Evolutionary conservation across 2,113 vertebrate species (phyloP).

Genomic region (Bubo blakistoni): DNA sequence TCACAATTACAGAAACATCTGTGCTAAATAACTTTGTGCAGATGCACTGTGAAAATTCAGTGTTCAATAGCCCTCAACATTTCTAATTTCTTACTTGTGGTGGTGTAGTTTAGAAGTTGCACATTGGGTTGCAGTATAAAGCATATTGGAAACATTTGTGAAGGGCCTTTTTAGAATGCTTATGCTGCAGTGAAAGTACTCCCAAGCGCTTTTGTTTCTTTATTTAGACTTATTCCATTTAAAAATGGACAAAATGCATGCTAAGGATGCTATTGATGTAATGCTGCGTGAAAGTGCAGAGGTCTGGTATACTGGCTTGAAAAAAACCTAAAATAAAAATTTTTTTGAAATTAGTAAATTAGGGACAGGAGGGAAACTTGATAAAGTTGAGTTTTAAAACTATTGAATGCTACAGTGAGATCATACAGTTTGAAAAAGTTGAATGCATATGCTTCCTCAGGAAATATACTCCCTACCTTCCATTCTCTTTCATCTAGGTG

Average conservation of each 20-base stretch:
- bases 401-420: neutral
- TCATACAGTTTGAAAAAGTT: neutral
- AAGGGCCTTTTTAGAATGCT: constrained; percentile 59
- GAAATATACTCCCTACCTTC: neutral
- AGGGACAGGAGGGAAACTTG: neutral
- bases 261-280: constrained; percentile 2
- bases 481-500: neutral
- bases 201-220: constrained; percentile 51
- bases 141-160: constrained; percentile 57
- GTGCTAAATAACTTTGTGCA: constrained; percentile 45
- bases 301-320: neutral
- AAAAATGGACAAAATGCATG: constrained; percentile 32
- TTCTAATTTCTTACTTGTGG: constrained; percentile 68
- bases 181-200: constrained; percentile 54
- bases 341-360: neutral
- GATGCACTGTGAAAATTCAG: constrained; percentile 35
- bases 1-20: constrained; percentile 50
- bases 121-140: constrained; percentile 53
- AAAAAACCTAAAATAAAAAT: neutral
- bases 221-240: constrained; percentile 44
- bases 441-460: neutral
- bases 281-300: neutral
- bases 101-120: constrained; percentile 58
- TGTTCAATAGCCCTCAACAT: constrained; percentile 68
- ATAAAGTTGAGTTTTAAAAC: neutral